Evolutionary conservation across 2,113 vertebrate species (phyloP).

Genomic region (Nothobranchius kuhntae): DNA sequence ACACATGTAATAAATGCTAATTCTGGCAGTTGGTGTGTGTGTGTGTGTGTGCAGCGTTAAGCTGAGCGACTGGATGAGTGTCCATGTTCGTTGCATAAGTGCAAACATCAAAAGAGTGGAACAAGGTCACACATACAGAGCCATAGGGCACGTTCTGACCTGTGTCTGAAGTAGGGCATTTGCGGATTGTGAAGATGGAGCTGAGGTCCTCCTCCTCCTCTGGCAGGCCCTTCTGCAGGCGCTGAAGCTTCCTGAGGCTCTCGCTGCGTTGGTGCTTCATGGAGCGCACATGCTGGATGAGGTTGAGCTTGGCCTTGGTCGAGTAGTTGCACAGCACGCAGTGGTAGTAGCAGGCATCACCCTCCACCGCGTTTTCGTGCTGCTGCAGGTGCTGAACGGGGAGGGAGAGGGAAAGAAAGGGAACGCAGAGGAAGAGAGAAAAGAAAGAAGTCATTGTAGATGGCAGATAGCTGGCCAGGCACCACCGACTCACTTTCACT

Average conservation of each 20-base stretch:
- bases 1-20: background rate
- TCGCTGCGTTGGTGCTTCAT: constrained; percentile 98
- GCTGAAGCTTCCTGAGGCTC: constrained; percentile 94
- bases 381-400: constrained; percentile 92
- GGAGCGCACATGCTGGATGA: constrained; percentile 97
- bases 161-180: constrained; percentile 88
- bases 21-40: background rate
- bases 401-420: constrained; percentile 7
- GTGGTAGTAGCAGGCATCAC: constrained; percentile 96
- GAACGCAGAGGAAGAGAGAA: constrained; percentile 19
- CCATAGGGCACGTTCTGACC: constrained; percentile 79
- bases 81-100: constrained; percentile 14
- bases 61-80: background rate
- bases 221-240: constrained; percentile 93
- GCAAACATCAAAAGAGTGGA: background rate
- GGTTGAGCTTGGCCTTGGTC: constrained; percentile 99
- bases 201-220: constrained; percentile 93
- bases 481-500: constrained; percentile 75
- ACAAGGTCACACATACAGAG: constrained; percentile 1
- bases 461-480: constrained; percentile 68
- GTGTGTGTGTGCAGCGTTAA: background rate
- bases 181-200: constrained; percentile 96
- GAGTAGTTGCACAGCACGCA: constrained; percentile 96
- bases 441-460: constrained; percentile 69
- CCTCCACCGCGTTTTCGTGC: constrained; percentile 91